Percentiles rank a stretch among this genome's conserved stretches.
Evolutionary conservation across 2,113 vertebrate genomes (phyloP).

Genomic region (Sialia sialis): DNA sequence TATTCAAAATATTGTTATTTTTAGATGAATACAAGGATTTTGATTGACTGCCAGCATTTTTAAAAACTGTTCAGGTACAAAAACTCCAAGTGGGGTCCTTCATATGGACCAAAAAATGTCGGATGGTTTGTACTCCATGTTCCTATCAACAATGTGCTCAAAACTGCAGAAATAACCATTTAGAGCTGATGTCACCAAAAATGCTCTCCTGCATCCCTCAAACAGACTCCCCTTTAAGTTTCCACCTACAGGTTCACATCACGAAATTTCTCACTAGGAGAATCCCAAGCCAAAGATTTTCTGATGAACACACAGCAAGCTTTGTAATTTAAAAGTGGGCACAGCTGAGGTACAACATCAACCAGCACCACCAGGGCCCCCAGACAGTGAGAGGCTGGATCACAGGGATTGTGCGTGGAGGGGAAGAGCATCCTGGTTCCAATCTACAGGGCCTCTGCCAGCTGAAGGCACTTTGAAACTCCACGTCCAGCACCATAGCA

Average conservation of each 20-base stretch:
- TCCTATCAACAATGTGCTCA: not conserved
- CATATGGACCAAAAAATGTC: not conserved
- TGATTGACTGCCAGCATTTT: not conserved
- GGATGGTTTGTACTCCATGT: accelerated
- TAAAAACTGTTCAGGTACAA: not conserved
- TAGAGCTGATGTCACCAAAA: not conserved
- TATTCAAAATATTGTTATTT: not conserved
- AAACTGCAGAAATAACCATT: not conserved
- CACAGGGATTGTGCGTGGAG: not conserved
- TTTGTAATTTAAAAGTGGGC: not conserved
- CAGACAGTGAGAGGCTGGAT: accelerated
- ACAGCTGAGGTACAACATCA: not conserved
- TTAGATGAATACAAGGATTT: not conserved
- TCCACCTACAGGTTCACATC: not conserved
- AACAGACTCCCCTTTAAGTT: not conserved
- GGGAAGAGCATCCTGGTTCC: not conserved
- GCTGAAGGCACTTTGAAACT: not conserved
- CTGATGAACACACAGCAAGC: not conserved
- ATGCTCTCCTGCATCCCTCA: not conserved
- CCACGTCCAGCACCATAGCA: not conserved
- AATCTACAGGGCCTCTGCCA: not conserved
- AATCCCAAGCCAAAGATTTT: not conserved
- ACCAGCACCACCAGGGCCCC: not conserved
- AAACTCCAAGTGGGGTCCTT: not conserved
- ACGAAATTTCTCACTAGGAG: not conserved